phyloP scores from a whole-genome alignment of 2,888 invertebrate species.

The Suillia variegata region DNA sequence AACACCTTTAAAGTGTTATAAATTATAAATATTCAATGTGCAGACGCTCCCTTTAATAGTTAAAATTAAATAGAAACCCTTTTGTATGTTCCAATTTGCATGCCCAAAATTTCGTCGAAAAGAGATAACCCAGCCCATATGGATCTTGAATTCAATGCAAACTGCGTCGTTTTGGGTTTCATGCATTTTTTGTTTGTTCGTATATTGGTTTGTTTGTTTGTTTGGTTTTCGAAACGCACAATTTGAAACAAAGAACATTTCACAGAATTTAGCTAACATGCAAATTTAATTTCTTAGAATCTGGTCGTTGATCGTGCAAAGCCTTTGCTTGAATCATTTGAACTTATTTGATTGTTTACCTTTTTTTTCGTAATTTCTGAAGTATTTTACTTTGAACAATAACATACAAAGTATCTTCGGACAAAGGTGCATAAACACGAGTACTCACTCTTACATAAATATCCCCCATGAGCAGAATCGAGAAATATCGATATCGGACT shows the following conservation, averaged over 20 bases:
- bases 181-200: background rate
- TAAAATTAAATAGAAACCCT: too few species aligned
- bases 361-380: too few species aligned
- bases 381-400: background rate
- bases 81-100: slow-evolving; percentile 7
- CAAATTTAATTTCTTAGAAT: background rate
- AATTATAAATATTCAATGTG: too few species aligned
- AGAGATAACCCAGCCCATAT: background rate
- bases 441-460: too few species aligned
- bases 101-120: background rate
- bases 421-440: too few species aligned
- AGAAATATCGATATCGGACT: too few species aligned
- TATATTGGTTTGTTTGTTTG: too few species aligned
- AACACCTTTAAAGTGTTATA: too few species aligned
- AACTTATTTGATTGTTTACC: too few species aligned
- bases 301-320: background rate
- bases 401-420: too few species aligned
- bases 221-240: background rate
- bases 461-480: too few species aligned
- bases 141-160: background rate
- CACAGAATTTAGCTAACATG: background rate
- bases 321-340: background rate
- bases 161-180: background rate
- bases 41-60: too few species aligned
- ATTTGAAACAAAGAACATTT: background rate